Percentiles rank a stretch among this genome's conserved stretches.
Evolutionary conservation across 1,140 invertebrate species (phyloP).

Genomic region (Eufriesea mexicana): DNA sequence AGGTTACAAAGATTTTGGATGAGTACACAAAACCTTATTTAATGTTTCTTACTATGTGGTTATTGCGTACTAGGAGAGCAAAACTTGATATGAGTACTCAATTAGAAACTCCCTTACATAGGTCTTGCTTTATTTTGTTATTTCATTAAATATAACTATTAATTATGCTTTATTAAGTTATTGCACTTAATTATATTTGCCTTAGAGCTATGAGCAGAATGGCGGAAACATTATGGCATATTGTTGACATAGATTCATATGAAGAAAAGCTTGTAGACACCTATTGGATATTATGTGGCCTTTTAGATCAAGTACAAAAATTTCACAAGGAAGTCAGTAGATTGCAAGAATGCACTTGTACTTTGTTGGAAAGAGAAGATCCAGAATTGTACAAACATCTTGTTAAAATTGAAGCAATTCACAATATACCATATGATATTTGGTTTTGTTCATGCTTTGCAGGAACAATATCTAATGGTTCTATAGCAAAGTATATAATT

Average conservation of each 20-base stretch:
- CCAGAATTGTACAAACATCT: conserved; percentile 86
- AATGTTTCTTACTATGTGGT: conserved; percentile 89
- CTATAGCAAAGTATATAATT: conserved; percentile 87
- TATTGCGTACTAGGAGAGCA: conserved; percentile 87
- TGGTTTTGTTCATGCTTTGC: conserved; percentile 93
- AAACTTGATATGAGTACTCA: conserved; percentile 84
- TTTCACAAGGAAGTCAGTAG: conserved; percentile 86
- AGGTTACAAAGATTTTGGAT: conserved; percentile 85
- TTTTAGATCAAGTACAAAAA: conserved; percentile 86
- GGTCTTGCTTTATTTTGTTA: conserved; percentile 62
- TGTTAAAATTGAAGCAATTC: conserved; percentile 83
- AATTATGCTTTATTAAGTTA: neutral
- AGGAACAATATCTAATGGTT: conserved; percentile 88
- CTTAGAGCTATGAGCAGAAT: conserved; percentile 85
- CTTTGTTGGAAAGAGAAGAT: conserved; percentile 88
- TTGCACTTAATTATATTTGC: conserved; percentile 55
- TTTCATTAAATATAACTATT: neutral
- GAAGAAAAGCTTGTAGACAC: conserved; percentile 84
- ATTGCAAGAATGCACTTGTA: conserved; percentile 86
- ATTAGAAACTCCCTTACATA: conserved; percentile 78
- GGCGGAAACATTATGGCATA: conserved; percentile 86
- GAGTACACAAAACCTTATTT: conserved; percentile 84
- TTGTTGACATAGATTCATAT: conserved; percentile 85
- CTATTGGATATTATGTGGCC: conserved; percentile 90
- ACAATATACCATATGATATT: conserved; percentile 85